Conservation (phyloP, 92 coral and sea anemone species). For the Siderastrea siderea region DNA sequence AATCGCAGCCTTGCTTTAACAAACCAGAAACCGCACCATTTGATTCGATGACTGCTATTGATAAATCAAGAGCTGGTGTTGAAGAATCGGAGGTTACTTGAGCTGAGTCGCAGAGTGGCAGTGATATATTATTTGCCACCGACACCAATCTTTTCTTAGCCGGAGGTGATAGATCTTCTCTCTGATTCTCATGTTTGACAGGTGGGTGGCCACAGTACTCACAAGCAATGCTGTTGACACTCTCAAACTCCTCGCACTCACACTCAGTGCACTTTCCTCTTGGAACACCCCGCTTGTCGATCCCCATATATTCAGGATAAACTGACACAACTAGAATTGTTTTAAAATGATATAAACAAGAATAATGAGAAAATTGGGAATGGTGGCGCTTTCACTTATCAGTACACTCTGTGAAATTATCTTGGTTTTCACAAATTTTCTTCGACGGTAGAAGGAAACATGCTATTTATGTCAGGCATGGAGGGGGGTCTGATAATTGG, state of each 20-base stretch:
- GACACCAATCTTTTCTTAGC: conserved; percentile 37
- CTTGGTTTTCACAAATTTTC: not conserved
- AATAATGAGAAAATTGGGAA: no score
- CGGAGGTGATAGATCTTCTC: conserved; percentile 35
- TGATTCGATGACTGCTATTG: conserved; percentile 12
- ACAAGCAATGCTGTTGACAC: conserved; percentile 39
- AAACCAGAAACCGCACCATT: not conserved
- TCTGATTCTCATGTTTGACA: conserved; percentile 37
- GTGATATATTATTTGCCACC: conserved; percentile 10
- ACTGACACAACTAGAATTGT: conserved; percentile 16
- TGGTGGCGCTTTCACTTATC: no score
- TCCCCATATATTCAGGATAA: conserved; percentile 28
- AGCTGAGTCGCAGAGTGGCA: conserved; percentile 26
- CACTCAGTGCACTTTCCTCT: conserved; percentile 37
- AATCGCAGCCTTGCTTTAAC: conserved; percentile 10
- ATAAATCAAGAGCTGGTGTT: conserved; percentile 22
- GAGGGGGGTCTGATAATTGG: conserved; percentile 6
- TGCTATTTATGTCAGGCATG: conserved; percentile 16
- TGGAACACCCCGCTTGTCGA: conserved; percentile 43
- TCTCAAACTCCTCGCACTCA: conserved; percentile 44
- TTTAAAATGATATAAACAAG: conserved; percentile 18
- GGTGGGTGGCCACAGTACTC: conserved; percentile 48
- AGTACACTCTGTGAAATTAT: not conserved
- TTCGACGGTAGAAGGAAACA: conserved; percentile 12
- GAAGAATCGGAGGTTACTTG: conserved; percentile 26